phyloP scores from a whole-genome alignment of 2,113 vertebrate genomes.

The Stegostoma tigrinum region DNA sequence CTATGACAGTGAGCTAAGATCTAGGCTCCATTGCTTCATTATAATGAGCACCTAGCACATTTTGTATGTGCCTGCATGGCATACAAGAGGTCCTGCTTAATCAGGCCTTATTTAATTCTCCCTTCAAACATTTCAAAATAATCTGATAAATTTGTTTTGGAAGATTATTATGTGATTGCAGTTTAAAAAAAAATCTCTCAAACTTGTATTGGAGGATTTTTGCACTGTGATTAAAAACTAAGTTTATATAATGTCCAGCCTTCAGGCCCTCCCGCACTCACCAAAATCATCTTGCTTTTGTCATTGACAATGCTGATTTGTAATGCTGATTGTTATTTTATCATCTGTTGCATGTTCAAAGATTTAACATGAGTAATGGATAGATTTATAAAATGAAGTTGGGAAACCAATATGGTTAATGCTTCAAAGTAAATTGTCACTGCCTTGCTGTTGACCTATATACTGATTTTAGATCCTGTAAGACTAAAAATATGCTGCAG shows the following conservation, averaged over 20 bases:
- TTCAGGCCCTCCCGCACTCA: neutral
- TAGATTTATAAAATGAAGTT: neutral
- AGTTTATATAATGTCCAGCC: neutral
- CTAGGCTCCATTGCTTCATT: too few species aligned
- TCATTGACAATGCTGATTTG: neutral
- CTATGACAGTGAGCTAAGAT: too few species aligned
- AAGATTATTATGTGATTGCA: neutral
- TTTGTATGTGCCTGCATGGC: neutral
- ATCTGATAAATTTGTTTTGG: neutral
- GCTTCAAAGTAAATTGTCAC: neutral
- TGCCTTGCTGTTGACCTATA: neutral
- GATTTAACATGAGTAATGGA: neutral
- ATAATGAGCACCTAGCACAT: neutral
- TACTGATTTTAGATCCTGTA: neutral
- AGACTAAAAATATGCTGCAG: neutral
- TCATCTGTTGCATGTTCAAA: neutral
- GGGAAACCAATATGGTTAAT: neutral
- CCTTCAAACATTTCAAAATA: neutral
- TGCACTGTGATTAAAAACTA: neutral
- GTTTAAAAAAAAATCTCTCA: too few species aligned
- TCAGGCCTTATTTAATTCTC: neutral
- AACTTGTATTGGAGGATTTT: neutral
- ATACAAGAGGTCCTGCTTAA: neutral
- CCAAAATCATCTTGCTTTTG: neutral
- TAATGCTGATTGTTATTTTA: neutral